Evolutionary conservation across 2,888 invertebrate species (phyloP).

Genomic region (Rhamnusium bicolor): DNA sequence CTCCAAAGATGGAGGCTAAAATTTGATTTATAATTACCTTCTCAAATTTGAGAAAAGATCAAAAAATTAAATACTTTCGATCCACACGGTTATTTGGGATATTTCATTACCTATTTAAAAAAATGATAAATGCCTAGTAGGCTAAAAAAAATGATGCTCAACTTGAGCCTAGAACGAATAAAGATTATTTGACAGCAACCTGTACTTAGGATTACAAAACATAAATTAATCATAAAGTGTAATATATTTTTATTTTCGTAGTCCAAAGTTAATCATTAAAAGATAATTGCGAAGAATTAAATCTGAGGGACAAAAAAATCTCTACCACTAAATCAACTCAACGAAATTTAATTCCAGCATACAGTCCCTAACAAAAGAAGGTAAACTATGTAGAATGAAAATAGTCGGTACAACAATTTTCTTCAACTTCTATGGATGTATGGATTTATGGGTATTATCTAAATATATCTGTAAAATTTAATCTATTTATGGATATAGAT

Average conservation of each 20-base stretch:
- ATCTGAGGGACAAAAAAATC: conserved; percentile 2
- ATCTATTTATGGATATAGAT: too few species aligned
- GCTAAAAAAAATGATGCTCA: too few species aligned
- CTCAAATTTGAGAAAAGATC: too few species aligned
- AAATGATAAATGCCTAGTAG: too few species aligned
- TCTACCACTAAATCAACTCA: background rate
- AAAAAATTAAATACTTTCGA: too few species aligned
- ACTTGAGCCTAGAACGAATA: too few species aligned
- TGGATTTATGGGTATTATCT: background rate
- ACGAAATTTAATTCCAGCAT: conserved; percentile 4
- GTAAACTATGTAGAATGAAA: background rate
- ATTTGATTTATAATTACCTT: too few species aligned
- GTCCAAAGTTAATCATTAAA: conserved; percentile 2
- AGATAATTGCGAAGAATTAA: conserved; percentile 19
- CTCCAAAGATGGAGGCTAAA: too few species aligned
- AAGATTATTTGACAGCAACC: too few species aligned
- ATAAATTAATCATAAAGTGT: background rate
- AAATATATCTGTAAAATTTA: too few species aligned
- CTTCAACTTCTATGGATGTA: background rate
- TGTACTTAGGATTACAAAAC: background rate
- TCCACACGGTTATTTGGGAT: too few species aligned
- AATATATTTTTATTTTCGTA: background rate
- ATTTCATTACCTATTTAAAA: too few species aligned
- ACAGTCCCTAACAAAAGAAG: background rate
- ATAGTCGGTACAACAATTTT: background rate